A percentile compares a stretch with the other conserved stretches of the same genome.
Conservation (phyloP, 2,797 vertebrate species). For the Zalophus californianus region DNA sequence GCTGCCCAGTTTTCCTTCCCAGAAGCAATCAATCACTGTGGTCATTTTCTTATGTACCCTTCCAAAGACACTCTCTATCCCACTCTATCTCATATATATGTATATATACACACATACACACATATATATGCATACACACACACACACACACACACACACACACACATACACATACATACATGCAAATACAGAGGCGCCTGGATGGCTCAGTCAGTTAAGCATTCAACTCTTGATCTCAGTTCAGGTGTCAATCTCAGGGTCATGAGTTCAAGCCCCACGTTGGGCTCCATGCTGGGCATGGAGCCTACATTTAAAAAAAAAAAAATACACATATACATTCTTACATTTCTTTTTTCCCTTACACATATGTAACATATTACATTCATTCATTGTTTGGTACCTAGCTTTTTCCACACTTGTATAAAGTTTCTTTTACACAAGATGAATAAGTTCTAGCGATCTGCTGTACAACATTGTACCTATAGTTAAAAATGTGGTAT, state of each 20-base stretch:
- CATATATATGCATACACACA: background rate
- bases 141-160: background rate
- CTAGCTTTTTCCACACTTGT: slow-evolving; percentile 20
- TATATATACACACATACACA: background rate
- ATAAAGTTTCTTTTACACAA: background rate
- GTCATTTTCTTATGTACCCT: slow-evolving; percentile 11
- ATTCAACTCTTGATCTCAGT: background rate
- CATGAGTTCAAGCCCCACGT: background rate
- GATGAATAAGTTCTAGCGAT: background rate
- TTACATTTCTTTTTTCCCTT: background rate
- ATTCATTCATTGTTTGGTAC: background rate
- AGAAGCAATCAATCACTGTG: background rate
- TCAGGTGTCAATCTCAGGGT: background rate
- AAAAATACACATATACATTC: background rate
- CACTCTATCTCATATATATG: background rate
- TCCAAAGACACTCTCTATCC: background rate
- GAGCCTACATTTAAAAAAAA: background rate
- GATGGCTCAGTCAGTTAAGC: background rate
- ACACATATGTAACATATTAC: slow-evolving; percentile 17
- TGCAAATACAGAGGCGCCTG: background rate
- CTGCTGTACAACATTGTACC: background rate
- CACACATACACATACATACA: rapidly evolving
- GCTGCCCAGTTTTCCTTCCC: background rate
- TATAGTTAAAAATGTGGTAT: background rate
- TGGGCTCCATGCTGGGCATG: background rate